Conservation (phyloP, 1,140 invertebrate species). For the Uloborus diversus region DNA sequence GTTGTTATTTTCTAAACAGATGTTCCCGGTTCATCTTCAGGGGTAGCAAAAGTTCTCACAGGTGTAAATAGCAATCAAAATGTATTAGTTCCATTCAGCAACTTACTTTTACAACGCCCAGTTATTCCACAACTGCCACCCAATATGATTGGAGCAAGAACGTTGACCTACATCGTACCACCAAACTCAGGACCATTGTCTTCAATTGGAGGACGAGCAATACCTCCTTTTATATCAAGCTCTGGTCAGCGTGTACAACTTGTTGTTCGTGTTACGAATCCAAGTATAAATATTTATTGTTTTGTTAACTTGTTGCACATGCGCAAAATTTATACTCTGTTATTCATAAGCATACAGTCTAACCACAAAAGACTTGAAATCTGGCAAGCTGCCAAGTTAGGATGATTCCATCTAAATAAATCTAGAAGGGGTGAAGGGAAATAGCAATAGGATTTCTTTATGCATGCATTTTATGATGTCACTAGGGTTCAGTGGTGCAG, state of each 20-base stretch:
- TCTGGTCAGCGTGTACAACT: background rate
- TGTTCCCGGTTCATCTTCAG: background rate
- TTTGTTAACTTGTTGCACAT: background rate
- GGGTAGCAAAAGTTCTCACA: no score
- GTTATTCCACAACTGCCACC: background rate
- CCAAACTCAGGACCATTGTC: background rate
- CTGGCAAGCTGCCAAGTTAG: no score
- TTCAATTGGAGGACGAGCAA: background rate
- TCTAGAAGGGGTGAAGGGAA: no score
- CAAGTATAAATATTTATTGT: background rate
- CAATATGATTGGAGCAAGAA: background rate
- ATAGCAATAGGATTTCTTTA: no score
- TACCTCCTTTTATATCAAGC: background rate
- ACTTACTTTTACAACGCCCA: background rate
- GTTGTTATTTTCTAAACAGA: background rate
- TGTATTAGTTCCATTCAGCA: background rate
- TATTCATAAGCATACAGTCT: no score
- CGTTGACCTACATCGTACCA: background rate
- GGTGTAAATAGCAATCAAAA: no score
- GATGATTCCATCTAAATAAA: no score
- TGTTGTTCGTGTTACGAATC: slow-evolving; percentile 20
- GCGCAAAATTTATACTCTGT: no score
- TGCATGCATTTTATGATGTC: no score
- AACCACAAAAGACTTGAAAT: no score
- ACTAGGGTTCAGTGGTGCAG: no score